These are phyloP conservation scores for Leptonema lineaticorne DNA, from an alignment of 1,140 invertebrate species.

Conservation along the genomic window DNA sequence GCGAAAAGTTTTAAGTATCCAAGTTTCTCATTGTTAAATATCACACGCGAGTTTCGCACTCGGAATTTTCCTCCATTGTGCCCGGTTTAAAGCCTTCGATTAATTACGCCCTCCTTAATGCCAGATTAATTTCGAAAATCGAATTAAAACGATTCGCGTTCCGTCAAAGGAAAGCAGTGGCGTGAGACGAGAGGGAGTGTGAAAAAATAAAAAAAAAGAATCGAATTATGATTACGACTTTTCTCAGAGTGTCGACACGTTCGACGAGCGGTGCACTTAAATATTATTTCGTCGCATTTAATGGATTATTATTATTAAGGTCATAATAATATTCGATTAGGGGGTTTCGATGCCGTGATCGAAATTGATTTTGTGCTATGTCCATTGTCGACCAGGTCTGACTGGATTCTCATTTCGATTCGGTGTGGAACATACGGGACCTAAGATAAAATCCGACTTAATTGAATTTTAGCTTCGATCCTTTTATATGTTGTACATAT, in stretches of 20 bases:
- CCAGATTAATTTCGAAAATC: too few relatives aligned
- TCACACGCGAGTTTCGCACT: too few relatives aligned
- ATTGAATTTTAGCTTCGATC: conserved; percentile 32
- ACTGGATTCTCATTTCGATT: conserved; percentile 12
- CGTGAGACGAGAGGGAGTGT: not conserved
- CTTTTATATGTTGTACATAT: too few relatives aligned
- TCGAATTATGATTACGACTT: not conserved
- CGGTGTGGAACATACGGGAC: conserved; percentile 14
- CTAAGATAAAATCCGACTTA: conserved; percentile 30
- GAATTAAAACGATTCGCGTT: not conserved
- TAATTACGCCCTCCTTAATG: too few relatives aligned
- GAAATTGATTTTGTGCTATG: conserved; percentile 22
- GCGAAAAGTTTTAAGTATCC: too few relatives aligned
- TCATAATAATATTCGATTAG: conserved; percentile 27
- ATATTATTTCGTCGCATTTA: conserved; percentile 20
- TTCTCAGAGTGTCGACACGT: not conserved
- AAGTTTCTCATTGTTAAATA: too few relatives aligned
- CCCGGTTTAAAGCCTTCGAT: too few relatives aligned
- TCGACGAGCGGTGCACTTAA: not conserved
- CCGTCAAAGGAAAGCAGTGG: not conserved
- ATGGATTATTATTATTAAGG: conserved; percentile 30
- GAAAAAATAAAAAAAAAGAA: not conserved
- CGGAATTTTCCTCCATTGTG: too few relatives aligned
- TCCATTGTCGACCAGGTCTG: not conserved
- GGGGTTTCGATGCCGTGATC: conserved; percentile 20